Evolutionary conservation across 30 jellyfish, hydroid and myxozoan genomes (phyloP).

Genomic region (Mastigias papua): DNA sequence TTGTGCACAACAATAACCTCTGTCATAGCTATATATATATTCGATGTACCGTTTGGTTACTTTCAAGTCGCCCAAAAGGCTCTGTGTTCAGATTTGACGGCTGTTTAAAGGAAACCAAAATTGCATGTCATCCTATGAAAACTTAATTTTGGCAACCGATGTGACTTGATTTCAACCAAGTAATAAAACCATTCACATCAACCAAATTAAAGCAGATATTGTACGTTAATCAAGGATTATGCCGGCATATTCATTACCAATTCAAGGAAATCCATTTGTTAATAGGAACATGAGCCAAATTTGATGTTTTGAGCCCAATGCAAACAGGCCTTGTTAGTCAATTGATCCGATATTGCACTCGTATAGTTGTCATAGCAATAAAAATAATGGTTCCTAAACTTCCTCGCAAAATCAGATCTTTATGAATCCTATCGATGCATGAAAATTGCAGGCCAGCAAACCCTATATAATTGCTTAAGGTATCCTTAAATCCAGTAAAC

Average conservation of each 20-base stretch:
- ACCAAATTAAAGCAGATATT: background rate
- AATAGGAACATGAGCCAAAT: conserved; percentile 24
- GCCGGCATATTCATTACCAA: background rate
- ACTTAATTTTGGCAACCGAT: background rate
- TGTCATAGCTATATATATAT: no score
- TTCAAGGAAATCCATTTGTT: conserved; percentile 26
- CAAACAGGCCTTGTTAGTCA: background rate
- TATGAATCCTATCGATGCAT: background rate
- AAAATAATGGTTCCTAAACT: background rate
- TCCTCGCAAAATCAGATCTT: background rate
- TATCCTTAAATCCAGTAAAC: background rate
- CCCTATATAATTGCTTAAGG: background rate
- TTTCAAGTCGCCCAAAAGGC: no score
- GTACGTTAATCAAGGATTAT: conserved; percentile 14
- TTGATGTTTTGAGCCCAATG: background rate
- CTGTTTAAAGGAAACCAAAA: background rate
- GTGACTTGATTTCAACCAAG: background rate
- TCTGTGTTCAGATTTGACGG: background rate
- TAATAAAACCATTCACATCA: background rate
- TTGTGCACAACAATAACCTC: no score
- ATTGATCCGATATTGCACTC: background rate
- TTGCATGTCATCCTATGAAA: background rate
- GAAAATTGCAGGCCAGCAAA: background rate
- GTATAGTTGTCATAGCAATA: conserved; percentile 4
- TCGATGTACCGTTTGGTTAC: no score